A percentile compares a stretch with the other conserved stretches of the same genome.
These are phyloP conservation scores for Alligator mississippiensis DNA, from an alignment of 2,113 vertebrate species.

Conservation along the genomic window DNA sequence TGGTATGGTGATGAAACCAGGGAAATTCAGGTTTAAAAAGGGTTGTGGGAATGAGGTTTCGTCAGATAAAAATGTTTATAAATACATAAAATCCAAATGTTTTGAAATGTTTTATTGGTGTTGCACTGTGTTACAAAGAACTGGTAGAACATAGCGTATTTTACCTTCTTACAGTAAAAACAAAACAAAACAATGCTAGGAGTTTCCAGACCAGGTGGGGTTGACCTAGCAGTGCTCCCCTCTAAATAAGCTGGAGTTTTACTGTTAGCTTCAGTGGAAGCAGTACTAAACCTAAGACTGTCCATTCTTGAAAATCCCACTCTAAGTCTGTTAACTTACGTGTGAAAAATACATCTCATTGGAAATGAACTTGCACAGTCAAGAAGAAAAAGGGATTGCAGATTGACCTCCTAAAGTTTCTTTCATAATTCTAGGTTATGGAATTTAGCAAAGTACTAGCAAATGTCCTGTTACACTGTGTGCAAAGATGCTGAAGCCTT, in stretches of 20 bases:
- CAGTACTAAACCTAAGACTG: not conserved
- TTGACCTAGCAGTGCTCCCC: not conserved
- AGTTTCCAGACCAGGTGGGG: not conserved
- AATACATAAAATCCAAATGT: conserved; percentile 3
- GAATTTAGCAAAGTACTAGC: not conserved
- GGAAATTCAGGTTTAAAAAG: not conserved
- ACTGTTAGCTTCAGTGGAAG: not conserved
- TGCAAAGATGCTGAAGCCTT: conserved; percentile 7
- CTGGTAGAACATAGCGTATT: not conserved
- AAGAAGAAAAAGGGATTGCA: not conserved
- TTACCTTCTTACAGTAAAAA: not conserved
- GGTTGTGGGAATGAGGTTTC: not conserved
- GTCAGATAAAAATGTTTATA: not conserved
- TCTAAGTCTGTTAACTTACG: not conserved
- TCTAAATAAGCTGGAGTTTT: not conserved
- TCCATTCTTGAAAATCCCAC: not conserved
- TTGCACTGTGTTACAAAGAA: not conserved
- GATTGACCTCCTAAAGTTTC: not conserved
- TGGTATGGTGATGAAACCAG: not conserved
- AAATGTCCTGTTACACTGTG: not conserved
- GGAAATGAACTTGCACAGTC: not conserved
- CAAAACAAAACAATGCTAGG: not conserved
- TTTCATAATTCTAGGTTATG: not conserved
- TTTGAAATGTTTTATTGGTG: not conserved
- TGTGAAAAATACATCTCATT: not conserved